phyloP scores from a whole-genome alignment of 2,888 invertebrate species.

The Nephrotoma appendiculata region DNA sequence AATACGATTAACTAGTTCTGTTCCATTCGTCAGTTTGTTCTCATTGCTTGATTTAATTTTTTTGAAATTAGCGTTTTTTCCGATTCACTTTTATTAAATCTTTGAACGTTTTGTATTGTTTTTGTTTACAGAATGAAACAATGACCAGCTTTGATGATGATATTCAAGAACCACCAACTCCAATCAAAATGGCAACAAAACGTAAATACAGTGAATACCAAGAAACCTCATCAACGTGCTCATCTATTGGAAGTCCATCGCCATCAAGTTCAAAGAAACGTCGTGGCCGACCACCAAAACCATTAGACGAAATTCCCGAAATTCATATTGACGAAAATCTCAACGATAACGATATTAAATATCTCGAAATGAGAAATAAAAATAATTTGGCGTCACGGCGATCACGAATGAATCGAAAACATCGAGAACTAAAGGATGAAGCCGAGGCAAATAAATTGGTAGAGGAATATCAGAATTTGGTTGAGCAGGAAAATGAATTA shows the following conservation, averaged over 20 bases:
- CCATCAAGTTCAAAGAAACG: conserved; percentile 15
- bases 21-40: not conserved
- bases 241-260: conserved; percentile 15
- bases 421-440: conserved; percentile 9
- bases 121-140: not conserved
- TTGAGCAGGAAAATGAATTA: not conserved
- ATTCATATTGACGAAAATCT: conserved; percentile 9
- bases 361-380: conserved; percentile 55
- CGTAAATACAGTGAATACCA: not conserved
- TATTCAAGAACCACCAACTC: not conserved
- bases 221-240: not conserved
- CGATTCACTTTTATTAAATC: not conserved
- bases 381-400: conserved; percentile 67
- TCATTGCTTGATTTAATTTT: not conserved
- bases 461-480: not conserved
- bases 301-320: conserved; percentile 15
- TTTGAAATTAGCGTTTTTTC: not conserved
- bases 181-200: not conserved
- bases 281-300: conserved; percentile 41
- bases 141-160: not conserved
- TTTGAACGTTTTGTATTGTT: not conserved
- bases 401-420: conserved; percentile 56
- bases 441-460: not conserved
- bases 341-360: conserved; percentile 37
- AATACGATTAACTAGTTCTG: not conserved